A percentile compares a stretch with the other conserved stretches of the same genome.
Conservation (phyloP, 2,113 vertebrate genomes). For the Cacatua alba region DNA sequence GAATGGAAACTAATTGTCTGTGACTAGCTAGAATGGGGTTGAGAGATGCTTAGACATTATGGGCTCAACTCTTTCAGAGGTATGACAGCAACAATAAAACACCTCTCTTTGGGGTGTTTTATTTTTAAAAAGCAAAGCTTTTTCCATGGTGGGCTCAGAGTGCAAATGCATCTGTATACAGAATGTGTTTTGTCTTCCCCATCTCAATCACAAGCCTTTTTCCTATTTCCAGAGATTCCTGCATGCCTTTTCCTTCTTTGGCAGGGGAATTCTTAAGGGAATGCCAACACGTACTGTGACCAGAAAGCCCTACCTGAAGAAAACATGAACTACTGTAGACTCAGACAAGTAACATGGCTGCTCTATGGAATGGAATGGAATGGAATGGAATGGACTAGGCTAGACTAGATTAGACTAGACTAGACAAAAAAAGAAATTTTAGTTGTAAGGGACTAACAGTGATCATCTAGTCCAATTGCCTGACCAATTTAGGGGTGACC, state of each 20-base stretch:
- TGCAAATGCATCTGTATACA: neutral
- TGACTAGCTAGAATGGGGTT: neutral
- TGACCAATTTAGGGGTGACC: neutral
- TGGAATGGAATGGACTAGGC: neutral
- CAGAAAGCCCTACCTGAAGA: neutral
- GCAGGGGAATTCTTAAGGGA: neutral
- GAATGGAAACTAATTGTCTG: neutral
- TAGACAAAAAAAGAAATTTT: neutral
- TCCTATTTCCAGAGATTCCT: neutral
- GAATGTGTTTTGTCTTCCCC: neutral
- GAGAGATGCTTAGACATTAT: neutral
- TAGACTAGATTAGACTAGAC: neutral
- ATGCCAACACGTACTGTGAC: neutral
- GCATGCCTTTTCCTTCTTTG: neutral
- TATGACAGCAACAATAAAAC: neutral
- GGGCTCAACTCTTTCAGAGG: neutral
- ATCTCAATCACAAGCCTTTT: neutral
- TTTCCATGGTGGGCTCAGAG: neutral
- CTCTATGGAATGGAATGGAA: neutral
- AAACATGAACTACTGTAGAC: rapidly evolving
- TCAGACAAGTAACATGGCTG: too few species aligned
- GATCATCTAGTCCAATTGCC: neutral
- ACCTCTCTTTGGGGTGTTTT: neutral
- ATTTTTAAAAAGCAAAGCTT: neutral
- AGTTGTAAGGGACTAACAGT: neutral